Evolutionary conservation across 2,888 invertebrate species (phyloP), one percentile per base, ranked within the genome.

Genomic region (Sympetrum striolatum): DNA sequence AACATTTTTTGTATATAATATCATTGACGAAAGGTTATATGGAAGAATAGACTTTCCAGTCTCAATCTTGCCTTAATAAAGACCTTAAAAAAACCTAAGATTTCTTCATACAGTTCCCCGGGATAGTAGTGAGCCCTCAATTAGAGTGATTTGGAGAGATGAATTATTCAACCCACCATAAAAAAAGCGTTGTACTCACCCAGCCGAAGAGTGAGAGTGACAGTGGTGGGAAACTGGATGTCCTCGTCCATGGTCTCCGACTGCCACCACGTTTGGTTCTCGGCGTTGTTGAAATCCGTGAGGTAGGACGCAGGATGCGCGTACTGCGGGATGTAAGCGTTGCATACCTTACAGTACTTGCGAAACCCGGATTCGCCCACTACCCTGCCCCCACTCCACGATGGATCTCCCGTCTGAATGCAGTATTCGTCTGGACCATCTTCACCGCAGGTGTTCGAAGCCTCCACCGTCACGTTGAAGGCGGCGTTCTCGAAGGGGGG

Each of bases 401-500:
- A 58, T 10, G 35, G 35, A 31, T 25, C 95, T 44, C 98, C 98
- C 0, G 98, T 98, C 94, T 99, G 99, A 91, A 97, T 96, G 94
- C 99, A 99, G 94, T 96, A 99, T 93, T 97, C 96, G 90, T 96
- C 97, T 0, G 95, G 94, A 0, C 96, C 96, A 81, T 96, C 95
- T 93, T 97, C 96, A 0, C 99, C 99, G 93, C 99, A 99, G 1
- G 99, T 99, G 94, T 99, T 99, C 25, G 99, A 98, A 15, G 98
- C 97, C 92, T 98, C 98, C 94, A 99, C 98, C 91, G 96, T 95
- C 90, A 97, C 95, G 93, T 97, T 96, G 94, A 97, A 99, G 14
- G 99, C 99, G 6, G 99, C 98, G 93, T 99, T 99, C 93, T 98
- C 98, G 94, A 99, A 99, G 92, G 98, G 98, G 0, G 99, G 99